These are phyloP conservation scores for Phaonia tiefii DNA, from an alignment of 2,888 invertebrate genomes.

Conservation along the genomic window DNA sequence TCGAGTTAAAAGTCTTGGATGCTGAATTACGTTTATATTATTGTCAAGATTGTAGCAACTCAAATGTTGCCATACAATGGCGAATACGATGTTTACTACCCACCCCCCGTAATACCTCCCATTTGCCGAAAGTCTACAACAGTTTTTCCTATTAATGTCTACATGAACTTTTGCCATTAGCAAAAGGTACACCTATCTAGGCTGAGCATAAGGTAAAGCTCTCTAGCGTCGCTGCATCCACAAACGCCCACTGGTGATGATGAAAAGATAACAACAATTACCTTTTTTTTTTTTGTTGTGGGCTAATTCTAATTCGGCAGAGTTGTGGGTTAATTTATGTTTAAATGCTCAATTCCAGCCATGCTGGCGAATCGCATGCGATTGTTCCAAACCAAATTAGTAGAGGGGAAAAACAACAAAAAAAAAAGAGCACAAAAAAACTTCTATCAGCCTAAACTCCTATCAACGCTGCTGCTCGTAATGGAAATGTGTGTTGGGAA, in stretches of 20 bases:
- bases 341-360: conserved; percentile 25
- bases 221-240: too few species aligned
- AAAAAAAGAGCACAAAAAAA: neutral
- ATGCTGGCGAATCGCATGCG: too few species aligned
- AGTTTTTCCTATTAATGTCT: conserved; percentile 20
- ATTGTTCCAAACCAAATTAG: conserved; percentile 10
- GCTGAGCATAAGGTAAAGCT: neutral
- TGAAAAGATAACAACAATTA: conserved; percentile 37
- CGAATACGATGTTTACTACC: too few species aligned
- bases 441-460: neutral
- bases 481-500: conserved; percentile 19
- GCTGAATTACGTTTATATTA: too few species aligned
- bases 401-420: neutral
- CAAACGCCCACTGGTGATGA: neutral
- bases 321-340: conserved; percentile 32
- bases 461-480: conserved; percentile 3
- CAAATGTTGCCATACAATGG: too few species aligned
- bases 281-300: neutral
- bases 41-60: too few species aligned
- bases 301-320: conserved; percentile 12
- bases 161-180: conserved; percentile 55
- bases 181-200: conserved; percentile 38
- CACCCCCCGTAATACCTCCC: too few species aligned
- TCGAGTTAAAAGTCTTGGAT: too few species aligned
- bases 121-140: too few species aligned